These are phyloP conservation scores for Peromyscus maniculatus DNA, from an alignment of 2,113 vertebrate genomes.

Conservation along the genomic window DNA sequence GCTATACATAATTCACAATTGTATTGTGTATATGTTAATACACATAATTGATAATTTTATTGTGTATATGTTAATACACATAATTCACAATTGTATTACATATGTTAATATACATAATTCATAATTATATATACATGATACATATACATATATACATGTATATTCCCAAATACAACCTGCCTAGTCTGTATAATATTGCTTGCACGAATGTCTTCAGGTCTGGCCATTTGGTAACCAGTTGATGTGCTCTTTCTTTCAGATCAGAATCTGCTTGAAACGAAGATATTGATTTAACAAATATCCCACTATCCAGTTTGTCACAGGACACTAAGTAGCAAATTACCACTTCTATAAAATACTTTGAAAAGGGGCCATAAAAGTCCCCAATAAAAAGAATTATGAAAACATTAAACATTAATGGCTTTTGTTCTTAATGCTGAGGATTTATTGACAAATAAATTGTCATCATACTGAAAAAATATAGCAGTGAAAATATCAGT, in stretches of 20 bases:
- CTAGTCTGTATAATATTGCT: neutral
- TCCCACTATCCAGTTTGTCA: neutral
- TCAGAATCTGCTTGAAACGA: neutral
- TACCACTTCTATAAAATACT: neutral
- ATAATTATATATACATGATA: neutral
- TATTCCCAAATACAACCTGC: neutral
- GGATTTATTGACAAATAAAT: constrained; percentile 1
- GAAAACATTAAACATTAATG: neutral
- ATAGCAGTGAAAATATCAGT: neutral
- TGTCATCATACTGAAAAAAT: neutral
- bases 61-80: too few species aligned
- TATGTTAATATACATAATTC: neutral
- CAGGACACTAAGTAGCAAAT: neutral
- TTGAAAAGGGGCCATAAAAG: neutral
- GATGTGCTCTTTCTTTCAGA: neutral
- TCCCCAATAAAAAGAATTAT: neutral
- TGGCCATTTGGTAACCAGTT: neutral
- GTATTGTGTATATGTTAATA: too few species aligned
- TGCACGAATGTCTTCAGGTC: neutral
- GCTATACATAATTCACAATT: too few species aligned
- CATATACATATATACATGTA: neutral
- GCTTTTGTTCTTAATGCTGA: neutral
- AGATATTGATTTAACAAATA: constrained; percentile 40
- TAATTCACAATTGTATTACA: too few species aligned
- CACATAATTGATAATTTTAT: too few species aligned